These are phyloP conservation scores for Haliclystus octoradiatus DNA, from an alignment of 30 jellyfish, hydroid and myxozoan species.

Conservation along the genomic window DNA sequence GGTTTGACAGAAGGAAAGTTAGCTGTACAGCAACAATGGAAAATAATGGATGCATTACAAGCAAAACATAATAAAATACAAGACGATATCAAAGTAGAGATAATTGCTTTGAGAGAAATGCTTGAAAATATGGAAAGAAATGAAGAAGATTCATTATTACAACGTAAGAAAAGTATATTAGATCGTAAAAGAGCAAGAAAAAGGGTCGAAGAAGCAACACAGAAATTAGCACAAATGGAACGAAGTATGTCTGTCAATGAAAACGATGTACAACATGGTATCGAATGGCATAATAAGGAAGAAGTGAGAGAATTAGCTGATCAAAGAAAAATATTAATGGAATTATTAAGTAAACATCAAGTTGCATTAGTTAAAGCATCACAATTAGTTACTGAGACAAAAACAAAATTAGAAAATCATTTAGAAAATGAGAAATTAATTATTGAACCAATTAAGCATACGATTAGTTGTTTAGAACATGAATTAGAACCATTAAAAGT, in stretches of 20 bases:
- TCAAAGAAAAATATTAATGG: constrained; percentile 62
- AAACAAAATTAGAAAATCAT: constrained; percentile 78
- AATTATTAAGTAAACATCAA: constrained; percentile 78
- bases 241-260: constrained; percentile 25
- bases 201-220: constrained; percentile 95
- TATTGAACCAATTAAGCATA: constrained; percentile 57
- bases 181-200: constrained; percentile 76
- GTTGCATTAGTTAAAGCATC: constrained; percentile 89
- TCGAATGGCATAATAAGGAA: constrained; percentile 83
- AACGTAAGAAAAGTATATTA: constrained; percentile 52
- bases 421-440: constrained; percentile 48
- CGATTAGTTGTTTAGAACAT: constrained; percentile 34
- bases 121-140: constrained; percentile 40
- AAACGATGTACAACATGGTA: constrained; percentile 26
- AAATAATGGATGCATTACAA: constrained; percentile 54
- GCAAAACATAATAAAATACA: constrained; percentile 52
- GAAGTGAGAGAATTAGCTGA: constrained; percentile 59
- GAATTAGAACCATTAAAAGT: constrained; percentile 60
- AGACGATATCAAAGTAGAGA: constrained; percentile 51
- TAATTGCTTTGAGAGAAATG: constrained; percentile 23
- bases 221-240: constrained; percentile 78
- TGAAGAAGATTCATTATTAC: constrained; percentile 77
- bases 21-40: constrained; percentile 76
- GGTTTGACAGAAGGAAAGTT: constrained; percentile 74
- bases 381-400: constrained; percentile 83